Base-by-base conservation (phyloP, 2,797 vertebrate species). In the Rhynchotus rufescens region DNA sequence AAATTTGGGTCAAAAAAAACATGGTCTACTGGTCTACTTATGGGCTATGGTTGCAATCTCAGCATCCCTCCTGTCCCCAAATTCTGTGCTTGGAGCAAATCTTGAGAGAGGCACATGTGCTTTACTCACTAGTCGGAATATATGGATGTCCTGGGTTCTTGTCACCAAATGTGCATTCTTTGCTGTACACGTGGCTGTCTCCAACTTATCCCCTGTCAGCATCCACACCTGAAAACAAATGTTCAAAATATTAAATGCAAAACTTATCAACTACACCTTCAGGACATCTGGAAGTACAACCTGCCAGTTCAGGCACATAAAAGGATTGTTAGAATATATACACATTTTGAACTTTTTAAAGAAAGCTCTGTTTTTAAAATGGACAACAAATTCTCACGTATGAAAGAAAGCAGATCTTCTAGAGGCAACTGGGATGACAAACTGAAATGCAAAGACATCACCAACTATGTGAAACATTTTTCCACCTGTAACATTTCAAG, bases 81-180 rank as follows among this genome's bases (percentile, higher is more conserved):
- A 47, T 4, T 11, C n/a, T 22, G 65, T 57, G 42, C 22, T 68
- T 22, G 3, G 4, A 75, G 14, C 36, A 60, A 73, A 32, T 30
- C 20, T 5, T 1, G 17, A 23, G 30, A 64, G 32, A 32, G n/a
- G 4, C 7, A 61, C 1, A 34, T 10, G 36, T 36, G 23, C 79
- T 94, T 84, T 26, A 97, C 98, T 98, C 97, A 99, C 99, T 66
- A 98, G 95, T 96, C 99, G 98, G 94, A 99, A 99, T 81, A 99
- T 96, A n/a, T 99, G 99, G 96, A 99, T 98, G 97, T 99, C 99
- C 84, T 99, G 99, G 90, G 97, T 99, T 77, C 99, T 98, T 89
- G 99, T 99, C 94, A 99, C 99, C 97, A 99, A 97, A 95, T 99
- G 99, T 8, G 99, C 99, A 0, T 99, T 99, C 97, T 99, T 99